Conservation (phyloP, 2,888 invertebrate genomes). For the Oithona nana region DNA sequence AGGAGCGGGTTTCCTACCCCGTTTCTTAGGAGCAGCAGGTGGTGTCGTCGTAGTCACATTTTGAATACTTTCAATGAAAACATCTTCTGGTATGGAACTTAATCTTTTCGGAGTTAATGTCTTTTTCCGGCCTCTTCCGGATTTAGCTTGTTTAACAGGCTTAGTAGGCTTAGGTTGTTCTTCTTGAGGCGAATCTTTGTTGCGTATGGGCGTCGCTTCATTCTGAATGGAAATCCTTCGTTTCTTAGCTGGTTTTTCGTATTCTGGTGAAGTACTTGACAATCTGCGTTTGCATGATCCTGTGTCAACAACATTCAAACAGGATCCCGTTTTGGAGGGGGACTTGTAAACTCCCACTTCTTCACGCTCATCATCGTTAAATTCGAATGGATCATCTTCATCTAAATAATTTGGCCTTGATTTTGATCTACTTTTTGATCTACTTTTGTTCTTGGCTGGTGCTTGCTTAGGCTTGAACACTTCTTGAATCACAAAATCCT, state of each 20-base stretch:
- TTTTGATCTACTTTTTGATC: neutral
- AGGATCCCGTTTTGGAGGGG: neutral
- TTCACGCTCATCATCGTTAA: neutral
- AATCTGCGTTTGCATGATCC: too few relatives aligned
- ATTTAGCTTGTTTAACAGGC: neutral
- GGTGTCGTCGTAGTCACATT: neutral
- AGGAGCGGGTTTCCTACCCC: neutral
- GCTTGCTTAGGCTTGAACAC: neutral
- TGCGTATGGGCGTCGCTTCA: neutral
- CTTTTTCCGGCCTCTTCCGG: neutral
- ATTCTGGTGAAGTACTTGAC: too few relatives aligned
- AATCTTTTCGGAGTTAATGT: neutral
- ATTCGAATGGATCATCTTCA: neutral
- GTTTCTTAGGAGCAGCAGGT: neutral
- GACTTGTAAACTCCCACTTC: neutral
- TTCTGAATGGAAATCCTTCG: conserved; percentile 1
- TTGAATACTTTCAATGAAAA: neutral
- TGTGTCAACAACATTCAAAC: neutral
- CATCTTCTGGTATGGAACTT: neutral
- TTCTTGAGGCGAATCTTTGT: neutral
- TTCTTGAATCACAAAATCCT: neutral
- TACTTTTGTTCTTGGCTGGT: neutral
- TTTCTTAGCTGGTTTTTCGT: neutral
- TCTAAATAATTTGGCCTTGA: neutral
- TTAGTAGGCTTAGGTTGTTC: neutral